phyloP scores from a whole-genome alignment of 2,113 vertebrate species.

The Varanus komodoensis region DNA sequence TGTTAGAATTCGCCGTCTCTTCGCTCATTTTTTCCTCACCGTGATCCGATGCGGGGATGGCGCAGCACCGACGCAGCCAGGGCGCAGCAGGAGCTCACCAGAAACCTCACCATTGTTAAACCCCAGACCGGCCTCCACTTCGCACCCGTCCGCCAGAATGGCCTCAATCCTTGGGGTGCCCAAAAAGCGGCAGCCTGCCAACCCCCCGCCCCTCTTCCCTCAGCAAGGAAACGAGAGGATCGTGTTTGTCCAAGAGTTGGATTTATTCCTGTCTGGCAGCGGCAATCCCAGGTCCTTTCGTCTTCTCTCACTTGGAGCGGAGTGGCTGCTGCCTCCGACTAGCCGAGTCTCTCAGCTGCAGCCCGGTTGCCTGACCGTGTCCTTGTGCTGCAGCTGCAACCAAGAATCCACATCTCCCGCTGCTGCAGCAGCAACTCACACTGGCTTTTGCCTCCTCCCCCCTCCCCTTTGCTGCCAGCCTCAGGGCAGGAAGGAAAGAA shows the following conservation, averaged over 20 bases:
- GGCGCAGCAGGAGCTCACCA: slow-evolving; percentile 77
- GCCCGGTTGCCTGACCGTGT: slow-evolving; percentile 59
- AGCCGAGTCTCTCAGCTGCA: slow-evolving; percentile 39
- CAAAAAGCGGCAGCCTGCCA: neutral
- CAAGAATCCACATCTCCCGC: slow-evolving; percentile 62
- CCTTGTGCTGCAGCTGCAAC: slow-evolving; percentile 54
- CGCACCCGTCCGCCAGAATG: slow-evolving; percentile 52
- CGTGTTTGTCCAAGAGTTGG: neutral
- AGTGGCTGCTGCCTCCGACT: slow-evolving; percentile 49
- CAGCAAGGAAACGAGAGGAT: neutral
- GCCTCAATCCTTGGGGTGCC: slow-evolving; percentile 47
- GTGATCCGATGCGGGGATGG: slow-evolving; percentile 85
- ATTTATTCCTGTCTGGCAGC: neutral
- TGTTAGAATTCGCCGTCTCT: slow-evolving; percentile 97
- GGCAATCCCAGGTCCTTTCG: neutral
- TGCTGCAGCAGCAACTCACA: slow-evolving; percentile 41
- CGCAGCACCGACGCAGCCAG: slow-evolving; percentile 88
- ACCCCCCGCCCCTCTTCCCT: neutral
- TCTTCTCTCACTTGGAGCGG: slow-evolving; percentile 9
- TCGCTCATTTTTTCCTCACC: slow-evolving; percentile 99
- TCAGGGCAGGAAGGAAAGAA: slow-evolving; percentile 38
- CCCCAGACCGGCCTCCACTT: slow-evolving; percentile 68
- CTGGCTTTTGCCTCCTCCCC: slow-evolving; percentile 30
- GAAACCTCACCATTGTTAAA: slow-evolving; percentile 82
- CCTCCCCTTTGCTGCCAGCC: slow-evolving; percentile 6